A percentile compares a stretch with the other conserved stretches of the same genome.
Evolutionary conservation across 2,113 vertebrate species (phyloP).

Genomic region (Hyla sarda): DNA sequence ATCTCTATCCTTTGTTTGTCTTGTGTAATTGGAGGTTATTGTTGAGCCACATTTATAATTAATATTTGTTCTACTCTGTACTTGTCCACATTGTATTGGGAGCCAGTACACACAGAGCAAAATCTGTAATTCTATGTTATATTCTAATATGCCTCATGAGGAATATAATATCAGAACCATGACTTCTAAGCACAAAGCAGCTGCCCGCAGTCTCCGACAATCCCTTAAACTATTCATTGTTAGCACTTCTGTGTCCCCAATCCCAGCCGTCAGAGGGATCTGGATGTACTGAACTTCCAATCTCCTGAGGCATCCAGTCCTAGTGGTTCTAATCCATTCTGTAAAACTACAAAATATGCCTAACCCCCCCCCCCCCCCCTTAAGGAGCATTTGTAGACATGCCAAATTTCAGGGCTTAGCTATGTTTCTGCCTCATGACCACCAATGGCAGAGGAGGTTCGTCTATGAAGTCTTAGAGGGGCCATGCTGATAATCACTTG

Average conservation of each 20-base stretch:
- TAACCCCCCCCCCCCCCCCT: too few species aligned
- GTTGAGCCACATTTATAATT: not conserved
- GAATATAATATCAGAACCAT: not conserved
- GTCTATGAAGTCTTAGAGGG: not conserved
- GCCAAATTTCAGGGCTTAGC: not conserved
- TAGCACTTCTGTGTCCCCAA: not conserved
- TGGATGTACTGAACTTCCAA: conserved; percentile 5
- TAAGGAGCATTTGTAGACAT: not conserved
- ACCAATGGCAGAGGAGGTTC: not conserved
- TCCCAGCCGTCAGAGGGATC: not conserved
- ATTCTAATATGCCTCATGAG: not conserved
- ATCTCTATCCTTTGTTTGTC: not conserved
- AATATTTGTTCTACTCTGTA: not conserved
- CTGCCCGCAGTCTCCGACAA: not conserved
- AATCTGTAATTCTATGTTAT: not conserved
- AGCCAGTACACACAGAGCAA: not conserved
- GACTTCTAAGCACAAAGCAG: not conserved
- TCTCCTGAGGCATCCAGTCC: conserved; percentile 25
- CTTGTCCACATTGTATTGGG: not conserved
- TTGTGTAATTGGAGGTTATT: not conserved
- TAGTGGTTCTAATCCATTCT: conserved; percentile 26
- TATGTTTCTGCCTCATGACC: not conserved
- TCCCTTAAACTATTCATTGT: conserved; percentile 35
- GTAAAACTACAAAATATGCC: not conserved
- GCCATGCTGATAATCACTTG: not conserved